Percentiles rank a stretch among this genome's conserved stretches.
phyloP scores from a whole-genome alignment of 2,113 vertebrate genomes.

The Alethe diademata region DNA sequence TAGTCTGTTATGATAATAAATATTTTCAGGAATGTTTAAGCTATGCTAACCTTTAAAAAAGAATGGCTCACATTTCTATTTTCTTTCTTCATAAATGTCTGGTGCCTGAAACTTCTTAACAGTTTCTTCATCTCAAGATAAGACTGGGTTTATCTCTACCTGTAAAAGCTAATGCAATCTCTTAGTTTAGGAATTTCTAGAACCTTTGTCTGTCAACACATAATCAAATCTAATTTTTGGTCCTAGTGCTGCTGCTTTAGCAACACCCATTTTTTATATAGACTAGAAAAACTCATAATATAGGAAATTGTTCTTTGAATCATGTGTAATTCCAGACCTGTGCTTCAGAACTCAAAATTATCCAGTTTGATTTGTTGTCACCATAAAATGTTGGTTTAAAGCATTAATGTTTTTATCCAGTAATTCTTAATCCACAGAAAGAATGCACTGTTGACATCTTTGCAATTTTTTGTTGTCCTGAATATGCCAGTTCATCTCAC shows the following conservation, averaged over 20 bases:
- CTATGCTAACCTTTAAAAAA: slow-evolving; percentile 25
- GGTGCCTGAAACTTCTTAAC: slow-evolving; percentile 26
- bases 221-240: not conserved
- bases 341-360: not conserved
- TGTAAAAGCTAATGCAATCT: not conserved
- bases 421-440: not conserved
- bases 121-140: slow-evolving; percentile 57
- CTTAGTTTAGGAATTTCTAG: slow-evolving; percentile 24
- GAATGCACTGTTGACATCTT: slow-evolving; percentile 2
- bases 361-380: not conserved
- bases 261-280: slow-evolving; percentile 9
- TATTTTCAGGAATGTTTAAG: slow-evolving; percentile 49
- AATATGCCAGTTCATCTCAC: slow-evolving; percentile 31
- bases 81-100: slow-evolving; percentile 24
- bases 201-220: slow-evolving; percentile 9
- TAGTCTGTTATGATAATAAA: slow-evolving; percentile 49
- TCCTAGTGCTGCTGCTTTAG: slow-evolving; percentile 4
- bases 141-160: slow-evolving; percentile 22
- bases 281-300: not conserved
- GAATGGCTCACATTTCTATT: slow-evolving; percentile 38
- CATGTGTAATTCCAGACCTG: accelerated
- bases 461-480: not conserved
- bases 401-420: not conserved
- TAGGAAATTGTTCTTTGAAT: not conserved
- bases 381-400: not conserved